Evolutionary conservation across 1,140 invertebrate genomes (phyloP), one percentile per base, ranked within the genome.

Genomic region (Harlomillsia oculata): DNA sequence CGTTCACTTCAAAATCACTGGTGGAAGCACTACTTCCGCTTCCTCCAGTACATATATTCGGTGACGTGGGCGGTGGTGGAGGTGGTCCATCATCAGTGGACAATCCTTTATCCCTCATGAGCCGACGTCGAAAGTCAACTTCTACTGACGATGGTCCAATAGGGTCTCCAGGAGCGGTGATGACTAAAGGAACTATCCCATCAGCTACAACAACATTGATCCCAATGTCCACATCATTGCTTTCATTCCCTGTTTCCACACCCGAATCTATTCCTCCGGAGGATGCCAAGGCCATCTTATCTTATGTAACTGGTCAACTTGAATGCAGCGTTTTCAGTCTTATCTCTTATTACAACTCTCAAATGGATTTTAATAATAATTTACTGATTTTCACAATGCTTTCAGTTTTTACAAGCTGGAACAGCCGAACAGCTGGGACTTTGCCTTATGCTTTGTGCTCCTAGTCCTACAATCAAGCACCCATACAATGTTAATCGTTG

Each of bases 161-260:
- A n/a, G n/a, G n/a, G n/a, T n/a, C n/a, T n/a, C n/a, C 37, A 53
- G 26, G 43, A 41, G 26, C 29, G 5, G 39, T 6, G 16, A 14
- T 16, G 6, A 8, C 20, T 20, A 41, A 6, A 8, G 6, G 6
- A 8, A 30, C 34, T 51, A 21, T 25, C 20, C 28, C 18, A 21
- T 30, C 34, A 36, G 48, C 48, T 2, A 20, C 48, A 5, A 36
- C 11, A 16, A 34, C 28, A 5, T 32, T 50, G 4, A 61, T 49
- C 11, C 46, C 53, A 16, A 59, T 54, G 25, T 65, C 59, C 14
- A 59, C 45, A 68, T 80, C 75, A 69, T 80, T 78, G 67, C 79
- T 80, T 66, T 81, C 78, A 66, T 78, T 81, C 46, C 78, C 78
- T 32, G 78, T 81, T 57, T 82, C 80, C 2, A 81, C 78, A 49